Percentiles rank a stretch among this genome's conserved stretches.
Conservation (phyloP, 2,888 invertebrate species). For the Creontiades dilutus region DNA sequence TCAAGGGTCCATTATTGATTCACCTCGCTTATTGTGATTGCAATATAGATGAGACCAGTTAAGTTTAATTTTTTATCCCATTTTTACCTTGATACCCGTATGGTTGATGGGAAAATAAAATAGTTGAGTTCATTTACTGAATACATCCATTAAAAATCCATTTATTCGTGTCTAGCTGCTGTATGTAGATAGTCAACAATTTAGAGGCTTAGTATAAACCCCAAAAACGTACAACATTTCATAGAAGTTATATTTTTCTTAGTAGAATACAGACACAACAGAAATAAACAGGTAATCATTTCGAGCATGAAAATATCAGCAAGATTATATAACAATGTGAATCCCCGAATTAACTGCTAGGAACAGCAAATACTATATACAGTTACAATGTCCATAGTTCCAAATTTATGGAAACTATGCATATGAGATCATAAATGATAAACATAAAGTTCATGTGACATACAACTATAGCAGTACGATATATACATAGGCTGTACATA, state of each 20-base stretch:
- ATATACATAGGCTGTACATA: constrained; percentile 27
- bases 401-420: not conserved
- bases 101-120: not conserved
- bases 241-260: constrained; percentile 27
- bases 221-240: constrained; percentile 33
- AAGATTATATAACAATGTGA: not conserved
- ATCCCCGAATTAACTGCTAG: constrained; percentile 9
- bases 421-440: constrained; percentile 4
- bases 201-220: not conserved
- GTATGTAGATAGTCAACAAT: constrained; percentile 29
- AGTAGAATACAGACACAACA: constrained; percentile 26
- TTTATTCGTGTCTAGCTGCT: constrained; percentile 1
- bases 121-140: not conserved
- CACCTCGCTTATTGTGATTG: too few species aligned
- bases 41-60: too few species aligned
- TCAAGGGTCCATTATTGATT: too few species aligned
- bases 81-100: too few species aligned
- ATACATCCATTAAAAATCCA: constrained; percentile 42
- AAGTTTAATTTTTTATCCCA: too few species aligned
- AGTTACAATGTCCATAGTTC: not conserved
- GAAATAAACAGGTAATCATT: constrained; percentile 8
- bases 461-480: not conserved
- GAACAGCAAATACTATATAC: constrained; percentile 27
- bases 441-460: not conserved
- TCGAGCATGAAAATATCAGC: constrained; percentile 15